Percentiles rank a stretch among this genome's conserved stretches.
These are phyloP conservation scores for Salvelinus alpinus DNA, from an alignment of 2,113 vertebrate species.

Conservation along the genomic window DNA sequence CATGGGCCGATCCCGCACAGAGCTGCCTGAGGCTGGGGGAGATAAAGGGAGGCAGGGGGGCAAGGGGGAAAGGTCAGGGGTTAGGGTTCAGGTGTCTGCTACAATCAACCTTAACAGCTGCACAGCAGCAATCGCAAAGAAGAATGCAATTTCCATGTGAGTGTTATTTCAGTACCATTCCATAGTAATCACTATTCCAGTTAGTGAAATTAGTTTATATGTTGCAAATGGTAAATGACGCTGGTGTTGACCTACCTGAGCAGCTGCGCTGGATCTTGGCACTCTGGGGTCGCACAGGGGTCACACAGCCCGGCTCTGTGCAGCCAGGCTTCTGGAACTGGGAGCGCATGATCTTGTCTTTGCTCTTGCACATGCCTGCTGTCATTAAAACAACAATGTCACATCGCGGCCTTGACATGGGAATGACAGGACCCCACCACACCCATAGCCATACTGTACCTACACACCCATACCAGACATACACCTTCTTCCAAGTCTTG, in stretches of 20 bases:
- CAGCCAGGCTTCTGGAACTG: conserved; percentile 18
- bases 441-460: not conserved
- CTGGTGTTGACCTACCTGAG: conserved; percentile 55
- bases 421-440: not conserved
- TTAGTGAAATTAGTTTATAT: not conserved
- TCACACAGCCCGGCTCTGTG: conserved; percentile 8
- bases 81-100: conserved; percentile 2
- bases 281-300: conserved; percentile 47
- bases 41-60: not conserved
- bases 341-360: conserved; percentile 35
- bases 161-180: not conserved
- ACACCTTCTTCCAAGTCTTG: not conserved
- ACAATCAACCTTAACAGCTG: conserved; percentile 1
- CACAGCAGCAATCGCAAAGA: too few species aligned
- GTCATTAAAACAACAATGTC: conserved; percentile 10
- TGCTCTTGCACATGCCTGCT: conserved; percentile 41
- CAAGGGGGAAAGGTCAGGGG: conserved; percentile 13
- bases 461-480: not conserved
- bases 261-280: conserved; percentile 43
- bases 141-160: too few species aligned
- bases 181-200: not conserved
- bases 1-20: conserved; percentile 36
- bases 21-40: conserved; percentile 35
- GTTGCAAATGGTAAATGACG: not conserved
- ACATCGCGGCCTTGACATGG: not conserved